Percentiles rank a stretch among this genome's conserved stretches.
phyloP scores from a whole-genome alignment of 1,140 invertebrate genomes.

The Heliconius nattereri region DNA sequence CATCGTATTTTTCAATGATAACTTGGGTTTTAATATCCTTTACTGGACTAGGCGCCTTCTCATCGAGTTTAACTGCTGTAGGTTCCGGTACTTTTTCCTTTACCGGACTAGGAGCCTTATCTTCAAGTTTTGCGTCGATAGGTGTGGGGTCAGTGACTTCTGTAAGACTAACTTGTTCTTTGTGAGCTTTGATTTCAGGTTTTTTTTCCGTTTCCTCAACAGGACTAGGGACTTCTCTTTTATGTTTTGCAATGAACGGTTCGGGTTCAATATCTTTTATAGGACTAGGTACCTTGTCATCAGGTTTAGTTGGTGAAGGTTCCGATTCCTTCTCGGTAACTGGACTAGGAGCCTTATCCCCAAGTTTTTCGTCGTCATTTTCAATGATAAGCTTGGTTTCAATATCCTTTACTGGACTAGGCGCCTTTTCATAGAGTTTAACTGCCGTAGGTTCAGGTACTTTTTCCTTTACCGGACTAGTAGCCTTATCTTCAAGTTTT shows the following conservation, averaged over 20 bases:
- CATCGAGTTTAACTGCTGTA: too few species aligned
- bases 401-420: background rate
- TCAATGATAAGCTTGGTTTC: background rate
- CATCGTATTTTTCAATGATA: background rate
- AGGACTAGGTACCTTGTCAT: too few species aligned
- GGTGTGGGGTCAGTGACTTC: background rate
- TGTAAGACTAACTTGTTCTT: background rate
- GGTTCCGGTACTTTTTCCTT: too few species aligned
- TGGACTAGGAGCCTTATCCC: background rate
- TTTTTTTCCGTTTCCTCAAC: too few species aligned
- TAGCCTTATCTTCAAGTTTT: background rate
- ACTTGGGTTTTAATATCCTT: background rate
- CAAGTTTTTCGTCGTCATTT: background rate
- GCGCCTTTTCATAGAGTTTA: slow-evolving; percentile 17
- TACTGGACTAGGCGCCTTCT: background rate
- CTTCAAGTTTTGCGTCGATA: slow-evolving; percentile 3
- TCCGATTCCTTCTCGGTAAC: too few species aligned
- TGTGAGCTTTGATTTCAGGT: too few species aligned
- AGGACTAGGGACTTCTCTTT: too few species aligned
- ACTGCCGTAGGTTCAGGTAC: background rate
- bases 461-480: background rate
- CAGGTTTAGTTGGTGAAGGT: too few species aligned
- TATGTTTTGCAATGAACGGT: too few species aligned
- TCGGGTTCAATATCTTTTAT: too few species aligned
- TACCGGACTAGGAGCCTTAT: too few species aligned